Evolutionary conservation across 2,888 invertebrate species (phyloP).

Genomic region (Flexamia atlantica): DNA sequence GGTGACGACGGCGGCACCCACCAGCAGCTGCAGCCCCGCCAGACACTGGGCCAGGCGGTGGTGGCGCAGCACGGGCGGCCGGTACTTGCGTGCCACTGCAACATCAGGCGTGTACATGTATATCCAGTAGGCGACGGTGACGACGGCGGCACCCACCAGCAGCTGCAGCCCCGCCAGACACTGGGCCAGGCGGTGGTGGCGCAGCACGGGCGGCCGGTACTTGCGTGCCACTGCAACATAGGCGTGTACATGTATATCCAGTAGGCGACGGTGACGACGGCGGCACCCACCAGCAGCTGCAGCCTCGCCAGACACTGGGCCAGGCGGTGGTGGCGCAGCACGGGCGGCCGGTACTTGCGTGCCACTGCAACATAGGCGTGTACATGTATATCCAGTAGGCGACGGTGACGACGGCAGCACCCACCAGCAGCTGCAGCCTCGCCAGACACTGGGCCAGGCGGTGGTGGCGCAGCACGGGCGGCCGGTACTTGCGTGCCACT

Average conservation of each 20-base stretch:
- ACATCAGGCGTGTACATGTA: constrained; percentile 72
- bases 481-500: constrained; percentile 77
- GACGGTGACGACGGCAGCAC: constrained; percentile 77
- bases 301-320: constrained; percentile 76
- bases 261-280: constrained; percentile 77
- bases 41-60: constrained; percentile 76
- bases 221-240: constrained; percentile 78
- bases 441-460: constrained; percentile 76
- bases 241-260: constrained; percentile 74
- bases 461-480: constrained; percentile 76
- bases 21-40: constrained; percentile 76
- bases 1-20: constrained; percentile 78
- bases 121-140: constrained; percentile 78
- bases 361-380: constrained; percentile 76
- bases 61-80: constrained; percentile 76
- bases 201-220: constrained; percentile 76
- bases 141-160: constrained; percentile 77
- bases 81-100: constrained; percentile 76
- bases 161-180: constrained; percentile 76
- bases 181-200: constrained; percentile 76
- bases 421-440: constrained; percentile 77
- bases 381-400: constrained; percentile 75
- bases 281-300: constrained; percentile 77
- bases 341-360: constrained; percentile 76
- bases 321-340: constrained; percentile 76